Evolutionary conservation across 2,797 vertebrate species (phyloP), one percentile per base, ranked within the genome.

Genomic region (Sebastes flavidus): DNA sequence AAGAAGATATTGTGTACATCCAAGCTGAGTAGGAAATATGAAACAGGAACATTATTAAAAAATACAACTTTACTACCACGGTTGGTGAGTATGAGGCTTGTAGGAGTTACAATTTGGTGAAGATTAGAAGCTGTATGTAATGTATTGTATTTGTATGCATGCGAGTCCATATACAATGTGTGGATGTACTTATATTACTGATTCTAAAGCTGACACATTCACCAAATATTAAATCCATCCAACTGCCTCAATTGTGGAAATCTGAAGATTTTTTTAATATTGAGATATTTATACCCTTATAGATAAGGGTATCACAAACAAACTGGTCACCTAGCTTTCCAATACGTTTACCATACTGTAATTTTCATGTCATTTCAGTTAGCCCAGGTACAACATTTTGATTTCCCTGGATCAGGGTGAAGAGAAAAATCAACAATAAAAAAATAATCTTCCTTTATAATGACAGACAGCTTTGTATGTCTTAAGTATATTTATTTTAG

Each of bases 211-310:
- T 27, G 63, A 27, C 63, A 46, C 24, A 65, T 65, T 30, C 36
- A 46, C 14, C 36, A 65, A 36, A 65, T 42, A 16, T 18, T 27
- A 16, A 27, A 29, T 16, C 24, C 18, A 52, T 6, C 12, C 6
- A 16, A 24, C 0, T 32, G 34, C 10, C 2, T 27, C 11, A 11
- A 7, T 13, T 29, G 9, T 46, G 14, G 42, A 0, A 46, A 46
- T 46, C 6, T 46, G 42, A 46, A 42, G 34, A 14, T 38, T 12
- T 38, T 38, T 14, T 14, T 38, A 38, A 14, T 38, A 6, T 38
- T 46, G 0, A 18, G 3, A 52, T 52, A 8, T 20, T 20, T 20
- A 9, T 52, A 52, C 7, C 8, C 46, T 52, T n/a, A 52, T 20
- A 8, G 4, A 65, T 46, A 46, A 27, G 5, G 38, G 7, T 20